Evolutionary conservation across 2,888 invertebrate genomes (phyloP).

Genomic region (Drosophila pegasa): DNA sequence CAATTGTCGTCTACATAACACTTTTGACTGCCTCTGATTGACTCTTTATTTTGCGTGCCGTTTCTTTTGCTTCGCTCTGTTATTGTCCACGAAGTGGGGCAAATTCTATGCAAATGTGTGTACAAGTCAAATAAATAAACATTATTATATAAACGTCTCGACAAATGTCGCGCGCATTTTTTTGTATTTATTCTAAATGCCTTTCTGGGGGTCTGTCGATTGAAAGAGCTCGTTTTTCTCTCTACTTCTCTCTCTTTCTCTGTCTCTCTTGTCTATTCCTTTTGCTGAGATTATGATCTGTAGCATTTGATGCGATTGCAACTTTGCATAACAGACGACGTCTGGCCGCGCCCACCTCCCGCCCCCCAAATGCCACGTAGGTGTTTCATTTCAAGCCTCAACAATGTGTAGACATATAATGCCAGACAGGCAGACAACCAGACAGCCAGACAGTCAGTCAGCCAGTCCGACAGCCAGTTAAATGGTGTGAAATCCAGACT

Average conservation of each 20-base stretch:
- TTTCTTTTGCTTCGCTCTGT: conserved; percentile 26
- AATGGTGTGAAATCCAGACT: conserved; percentile 66
- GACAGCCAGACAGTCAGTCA: conserved; percentile 34
- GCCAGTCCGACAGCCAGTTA: conserved; percentile 20
- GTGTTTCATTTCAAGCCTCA: conserved; percentile 62
- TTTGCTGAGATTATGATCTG: conserved; percentile 53
- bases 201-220: conserved; percentile 35
- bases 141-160: conserved; percentile 74
- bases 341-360: conserved; percentile 42
- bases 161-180: conserved; percentile 47
- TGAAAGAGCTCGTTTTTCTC: conserved; percentile 48
- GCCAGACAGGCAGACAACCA: conserved; percentile 41
- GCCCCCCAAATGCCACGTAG: conserved; percentile 24
- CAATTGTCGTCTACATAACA: conserved; percentile 46
- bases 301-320: conserved; percentile 75
- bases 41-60: conserved; percentile 47
- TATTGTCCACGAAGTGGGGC: conserved; percentile 72
- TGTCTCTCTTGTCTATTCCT: conserved; percentile 11
- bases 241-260: conserved; percentile 17
- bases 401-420: conserved; percentile 64
- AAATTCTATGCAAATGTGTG: conserved; percentile 73
- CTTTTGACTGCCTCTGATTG: conserved; percentile 46
- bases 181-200: conserved; percentile 14
- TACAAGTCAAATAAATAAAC: conserved; percentile 71
- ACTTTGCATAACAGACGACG: conserved; percentile 75